Conservation (phyloP, 2,888 invertebrate species). For the Pterostichus niger region DNA sequence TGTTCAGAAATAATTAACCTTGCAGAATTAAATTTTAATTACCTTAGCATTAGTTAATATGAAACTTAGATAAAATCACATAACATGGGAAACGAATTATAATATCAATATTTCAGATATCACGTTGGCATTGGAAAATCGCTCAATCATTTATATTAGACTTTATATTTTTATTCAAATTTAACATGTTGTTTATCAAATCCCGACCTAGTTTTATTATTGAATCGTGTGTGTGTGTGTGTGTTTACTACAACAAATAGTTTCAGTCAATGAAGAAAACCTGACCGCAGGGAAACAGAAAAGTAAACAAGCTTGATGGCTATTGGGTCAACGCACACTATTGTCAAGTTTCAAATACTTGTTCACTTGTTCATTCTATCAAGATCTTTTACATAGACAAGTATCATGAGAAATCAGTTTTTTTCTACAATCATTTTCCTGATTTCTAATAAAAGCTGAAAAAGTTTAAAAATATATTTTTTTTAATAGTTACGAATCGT, state of each 20-base stretch:
- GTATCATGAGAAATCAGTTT: too few relatives aligned
- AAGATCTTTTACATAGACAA: too few relatives aligned
- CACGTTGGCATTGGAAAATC: neutral
- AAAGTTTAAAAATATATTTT: too few relatives aligned
- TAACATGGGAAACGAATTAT: neutral
- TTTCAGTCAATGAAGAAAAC: slow-evolving; percentile 7
- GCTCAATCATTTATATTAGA: neutral
- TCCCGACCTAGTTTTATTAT: neutral
- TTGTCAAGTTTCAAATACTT: too few relatives aligned
- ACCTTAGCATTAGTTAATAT: neutral
- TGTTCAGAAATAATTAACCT: too few relatives aligned
- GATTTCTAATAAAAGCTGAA: too few relatives aligned
- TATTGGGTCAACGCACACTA: neutral
- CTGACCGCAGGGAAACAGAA: slow-evolving; percentile 8
- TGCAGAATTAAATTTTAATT: neutral
- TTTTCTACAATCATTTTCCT: too few relatives aligned
- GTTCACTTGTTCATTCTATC: too few relatives aligned
- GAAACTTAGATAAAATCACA: too few relatives aligned
- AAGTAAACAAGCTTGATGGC: slow-evolving; percentile 20
- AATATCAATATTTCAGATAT: neutral
- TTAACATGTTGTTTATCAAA: slow-evolving; percentile 6
- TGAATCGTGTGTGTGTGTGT: neutral
- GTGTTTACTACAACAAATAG: slow-evolving; percentile 10
- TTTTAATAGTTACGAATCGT: too few relatives aligned
- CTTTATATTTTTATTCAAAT: neutral